Conservation (phyloP, 2,888 invertebrate species). For the Aquatica leii region DNA sequence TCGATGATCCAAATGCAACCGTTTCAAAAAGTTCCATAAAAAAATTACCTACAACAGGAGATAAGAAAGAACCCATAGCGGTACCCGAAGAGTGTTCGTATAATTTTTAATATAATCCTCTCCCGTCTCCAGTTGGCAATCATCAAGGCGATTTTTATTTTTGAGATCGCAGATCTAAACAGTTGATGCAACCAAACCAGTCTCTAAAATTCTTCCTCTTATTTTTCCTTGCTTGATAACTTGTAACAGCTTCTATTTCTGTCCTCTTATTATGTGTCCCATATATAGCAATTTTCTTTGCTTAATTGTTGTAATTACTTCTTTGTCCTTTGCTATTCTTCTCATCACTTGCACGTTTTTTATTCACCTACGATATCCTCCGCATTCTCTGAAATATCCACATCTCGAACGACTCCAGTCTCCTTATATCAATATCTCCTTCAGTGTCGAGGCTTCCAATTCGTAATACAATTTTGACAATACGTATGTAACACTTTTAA, state of each 20-base stretch:
- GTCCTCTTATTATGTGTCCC: conserved; percentile 1
- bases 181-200: neutral
- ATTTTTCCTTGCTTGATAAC: too few relatives aligned
- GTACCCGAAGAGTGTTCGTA: too few relatives aligned
- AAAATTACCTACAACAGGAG: too few relatives aligned
- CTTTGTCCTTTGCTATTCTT: neutral
- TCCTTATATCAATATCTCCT: neutral
- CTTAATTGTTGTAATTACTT: neutral
- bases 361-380: conserved; percentile 1
- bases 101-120: too few relatives aligned
- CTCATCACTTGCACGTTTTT: neutral
- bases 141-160: too few relatives aligned
- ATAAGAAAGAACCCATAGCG: too few relatives aligned
- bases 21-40: too few relatives aligned
- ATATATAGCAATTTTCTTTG: too few relatives aligned
- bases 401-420: neutral
- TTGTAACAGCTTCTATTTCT: neutral
- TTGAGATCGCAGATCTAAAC: too few relatives aligned
- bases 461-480: neutral
- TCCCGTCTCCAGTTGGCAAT: too few relatives aligned
- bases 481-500: neutral
- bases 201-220: conserved; percentile 2
- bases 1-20: too few relatives aligned
- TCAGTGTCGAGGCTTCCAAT: conserved; percentile 7
- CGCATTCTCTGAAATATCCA: conserved; percentile 3